Conservation (phyloP, 2,888 invertebrate genomes). For the Volucella bombylans region DNA sequence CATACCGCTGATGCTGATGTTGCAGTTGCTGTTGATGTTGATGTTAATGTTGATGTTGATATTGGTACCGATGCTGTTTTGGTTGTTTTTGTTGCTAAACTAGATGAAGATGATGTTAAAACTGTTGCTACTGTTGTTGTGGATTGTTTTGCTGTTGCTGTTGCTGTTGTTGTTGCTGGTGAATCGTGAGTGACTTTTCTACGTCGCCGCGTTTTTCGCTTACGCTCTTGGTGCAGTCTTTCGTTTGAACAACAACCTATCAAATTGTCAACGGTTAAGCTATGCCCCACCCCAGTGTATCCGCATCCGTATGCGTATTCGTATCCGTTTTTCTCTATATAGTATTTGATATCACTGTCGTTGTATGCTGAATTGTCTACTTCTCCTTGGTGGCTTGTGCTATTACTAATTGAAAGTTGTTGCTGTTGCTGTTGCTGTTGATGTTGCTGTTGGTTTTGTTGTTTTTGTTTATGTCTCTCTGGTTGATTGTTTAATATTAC, state of each 20-base stretch:
- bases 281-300: conserved; percentile 20
- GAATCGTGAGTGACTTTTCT: conserved; percentile 76
- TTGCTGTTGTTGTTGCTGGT: conserved; percentile 11
- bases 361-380: conserved; percentile 59
- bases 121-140: conserved; percentile 67
- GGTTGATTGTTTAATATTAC: conserved; percentile 72
- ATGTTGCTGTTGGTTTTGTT: conserved; percentile 61
- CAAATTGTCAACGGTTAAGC: conserved; percentile 29
- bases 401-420: conserved; percentile 15
- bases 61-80: conserved; percentile 48
- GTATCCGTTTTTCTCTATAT: conserved; percentile 25
- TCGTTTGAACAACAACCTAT: conserved; percentile 75
- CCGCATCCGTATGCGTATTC: background rate
- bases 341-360: conserved; percentile 58
- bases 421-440: conserved; percentile 70
- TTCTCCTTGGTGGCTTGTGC: background rate
- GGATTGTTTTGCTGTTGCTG: conserved; percentile 39
- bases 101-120: conserved; percentile 52
- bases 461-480: conserved; percentile 75
- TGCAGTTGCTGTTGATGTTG: conserved; percentile 63
- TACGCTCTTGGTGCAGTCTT: conserved; percentile 80
- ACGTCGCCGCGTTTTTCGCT: conserved; percentile 79
- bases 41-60: background rate
- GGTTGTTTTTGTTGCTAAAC: background rate
- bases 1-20: conserved; percentile 57